These are phyloP conservation scores for Scylla paramamosain DNA, from an alignment of 1,140 invertebrate species.

Conservation along the genomic window DNA sequence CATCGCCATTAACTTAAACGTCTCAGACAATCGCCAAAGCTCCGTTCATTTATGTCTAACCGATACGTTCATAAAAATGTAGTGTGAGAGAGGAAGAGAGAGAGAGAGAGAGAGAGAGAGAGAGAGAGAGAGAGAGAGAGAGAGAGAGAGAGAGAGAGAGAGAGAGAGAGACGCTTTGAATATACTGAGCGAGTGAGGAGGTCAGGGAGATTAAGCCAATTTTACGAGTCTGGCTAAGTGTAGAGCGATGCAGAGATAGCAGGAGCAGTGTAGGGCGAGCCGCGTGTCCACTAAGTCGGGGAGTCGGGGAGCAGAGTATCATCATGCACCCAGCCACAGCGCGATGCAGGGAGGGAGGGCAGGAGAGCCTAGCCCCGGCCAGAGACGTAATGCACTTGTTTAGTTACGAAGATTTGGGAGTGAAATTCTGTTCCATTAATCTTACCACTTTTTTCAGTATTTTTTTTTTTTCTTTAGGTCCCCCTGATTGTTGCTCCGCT, in stretches of 20 bases:
- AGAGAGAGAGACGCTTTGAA: not conserved
- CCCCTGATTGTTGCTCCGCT: not conserved
- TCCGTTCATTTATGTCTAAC: not conserved
- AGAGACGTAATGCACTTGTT: not conserved
- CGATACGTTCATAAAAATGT: not conserved
- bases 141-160: too few relatives aligned
- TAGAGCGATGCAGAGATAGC: not conserved
- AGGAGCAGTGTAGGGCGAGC: not conserved
- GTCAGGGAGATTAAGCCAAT: not conserved
- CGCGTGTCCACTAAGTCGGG: not conserved
- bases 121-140: too few relatives aligned
- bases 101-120: too few relatives aligned
- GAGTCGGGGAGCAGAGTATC: not conserved
- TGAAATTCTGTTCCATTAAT: conserved; percentile 1
- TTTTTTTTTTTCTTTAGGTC: too few relatives aligned
- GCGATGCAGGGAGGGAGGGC: too few relatives aligned
- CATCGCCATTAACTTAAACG: not conserved
- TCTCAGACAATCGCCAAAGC: not conserved
- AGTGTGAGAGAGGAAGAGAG: too few relatives aligned
- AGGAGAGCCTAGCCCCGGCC: not conserved
- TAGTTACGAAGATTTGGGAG: not conserved
- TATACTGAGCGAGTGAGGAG: not conserved
- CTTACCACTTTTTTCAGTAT: not conserved
- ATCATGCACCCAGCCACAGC: too few relatives aligned
- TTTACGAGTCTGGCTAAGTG: not conserved